phyloP scores from a whole-genome alignment of 2,797 vertebrate genomes.

The Cuculus canorus region DNA sequence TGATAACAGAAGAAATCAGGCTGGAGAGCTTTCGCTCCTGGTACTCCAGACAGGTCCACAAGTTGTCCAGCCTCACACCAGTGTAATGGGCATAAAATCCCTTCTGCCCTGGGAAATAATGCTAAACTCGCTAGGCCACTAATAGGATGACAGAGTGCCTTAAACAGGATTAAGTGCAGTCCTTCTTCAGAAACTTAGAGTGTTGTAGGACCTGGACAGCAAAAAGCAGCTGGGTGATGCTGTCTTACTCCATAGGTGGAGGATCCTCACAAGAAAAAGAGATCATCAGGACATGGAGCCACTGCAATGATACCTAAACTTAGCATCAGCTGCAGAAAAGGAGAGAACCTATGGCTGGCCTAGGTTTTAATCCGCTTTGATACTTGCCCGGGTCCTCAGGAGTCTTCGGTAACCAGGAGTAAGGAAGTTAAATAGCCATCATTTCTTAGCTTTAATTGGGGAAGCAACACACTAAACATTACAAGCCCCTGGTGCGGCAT shows the following conservation, averaged over 20 bases:
- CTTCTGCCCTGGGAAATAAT: neutral
- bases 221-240: neutral
- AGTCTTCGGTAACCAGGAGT: neutral
- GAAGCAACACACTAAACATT: neutral
- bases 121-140: neutral
- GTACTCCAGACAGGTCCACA: neutral
- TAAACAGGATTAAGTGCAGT: neutral
- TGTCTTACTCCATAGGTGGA: neutral
- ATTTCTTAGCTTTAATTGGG: neutral
- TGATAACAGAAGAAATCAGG: neutral
- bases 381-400: neutral
- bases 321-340: neutral
- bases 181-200: neutral
- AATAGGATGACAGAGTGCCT: too few relatives aligned
- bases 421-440: conserved; percentile 1
- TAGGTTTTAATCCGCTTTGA: neutral
- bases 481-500: neutral
- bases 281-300: neutral
- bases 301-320: neutral
- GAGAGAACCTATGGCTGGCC: neutral
- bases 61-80: neutral
- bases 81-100: neutral
- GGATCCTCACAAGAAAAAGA: neutral
- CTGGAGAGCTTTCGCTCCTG: neutral
- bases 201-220: neutral